A percentile compares a stretch with the other conserved stretches of the same genome.
These are phyloP conservation scores for Drepana falcataria DNA, from an alignment of 2,888 invertebrate genomes.

Conservation along the genomic window DNA sequence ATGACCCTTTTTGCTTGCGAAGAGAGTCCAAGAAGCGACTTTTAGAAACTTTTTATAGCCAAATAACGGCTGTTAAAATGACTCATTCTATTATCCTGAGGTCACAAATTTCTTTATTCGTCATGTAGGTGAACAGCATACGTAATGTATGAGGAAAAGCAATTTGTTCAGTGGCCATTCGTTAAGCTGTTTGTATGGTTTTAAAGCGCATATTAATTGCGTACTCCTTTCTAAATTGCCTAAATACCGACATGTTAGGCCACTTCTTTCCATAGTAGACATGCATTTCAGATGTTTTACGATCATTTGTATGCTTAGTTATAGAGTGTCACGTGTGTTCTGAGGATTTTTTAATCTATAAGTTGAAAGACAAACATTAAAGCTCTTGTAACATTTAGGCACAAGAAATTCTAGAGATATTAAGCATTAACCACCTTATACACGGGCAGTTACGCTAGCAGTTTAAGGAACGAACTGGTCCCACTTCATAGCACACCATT, in stretches of 20 bases:
- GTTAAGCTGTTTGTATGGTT: slow-evolving; percentile 38
- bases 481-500: no score
- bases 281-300: no score
- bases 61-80: slow-evolving; percentile 60
- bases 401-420: no score
- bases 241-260: slow-evolving; percentile 25
- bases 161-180: slow-evolving; percentile 36
- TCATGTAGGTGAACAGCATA: slow-evolving; percentile 46
- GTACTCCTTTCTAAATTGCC: slow-evolving; percentile 48
- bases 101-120: slow-evolving; percentile 58
- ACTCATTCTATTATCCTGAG: slow-evolving; percentile 57
- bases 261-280: not conserved
- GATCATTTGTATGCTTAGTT: no score
- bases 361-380: no score
- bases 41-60: slow-evolving; percentile 57
- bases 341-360: no score
- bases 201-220: slow-evolving; percentile 53
- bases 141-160: slow-evolving; percentile 50
- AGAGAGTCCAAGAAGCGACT: slow-evolving; percentile 30
- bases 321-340: no score
- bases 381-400: no score
- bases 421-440: no score
- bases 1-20: slow-evolving; percentile 39
- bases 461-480: no score
- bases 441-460: no score